Base-by-base conservation (phyloP, 2,113 vertebrate genomes). In the Alosa alosa region DNA sequence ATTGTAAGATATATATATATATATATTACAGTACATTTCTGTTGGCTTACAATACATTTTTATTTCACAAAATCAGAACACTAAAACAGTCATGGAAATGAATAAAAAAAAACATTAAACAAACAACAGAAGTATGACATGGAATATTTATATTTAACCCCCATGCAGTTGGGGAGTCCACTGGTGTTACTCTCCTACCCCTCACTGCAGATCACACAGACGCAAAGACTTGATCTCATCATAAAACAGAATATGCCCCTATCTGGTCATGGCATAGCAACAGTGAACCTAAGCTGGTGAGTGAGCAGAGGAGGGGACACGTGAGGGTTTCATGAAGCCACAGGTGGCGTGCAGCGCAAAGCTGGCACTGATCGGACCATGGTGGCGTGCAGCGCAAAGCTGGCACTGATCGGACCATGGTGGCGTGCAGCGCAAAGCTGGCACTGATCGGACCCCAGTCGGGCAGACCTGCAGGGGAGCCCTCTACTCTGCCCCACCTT, bases 41-140 rank as follows among this genome's bases (percentile, higher is more conserved):
- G 31, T 78, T 78, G 11, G 72, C 39, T 78, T 78, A 78, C 72
- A 78, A 36, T 78, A 78, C 72, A 78, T 39, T 39, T 78, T 78
- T 78, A 78, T 39, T 78, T 78, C 72, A 78, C 72, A 78, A 78
- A 39, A 78, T 39, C 39, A 68, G n/a, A 68, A 11, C 72, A 78
- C 72, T 78, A 39, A 78, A 78, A 31, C 72, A 15, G 72, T 78
- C 72, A 78, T 78, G 72, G 72, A 13, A 78, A 78, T 17, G 20
- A 39, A 78, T 78, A 1, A 64, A 64, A 64, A 39, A 72, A 31
- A 39, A 78, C 31, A 78, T 15, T 3, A 78, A 57, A 78, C 72
- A 78, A 31, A 78, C 13, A 78, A 39, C 6, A 78, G 10, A 78
- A 78, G 72, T 39, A 78, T 78, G 72, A 78, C 31, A 39, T 78